These are phyloP conservation scores for Potorous gilbertii DNA, from an alignment of 2,797 vertebrate species.

Conservation along the genomic window DNA sequence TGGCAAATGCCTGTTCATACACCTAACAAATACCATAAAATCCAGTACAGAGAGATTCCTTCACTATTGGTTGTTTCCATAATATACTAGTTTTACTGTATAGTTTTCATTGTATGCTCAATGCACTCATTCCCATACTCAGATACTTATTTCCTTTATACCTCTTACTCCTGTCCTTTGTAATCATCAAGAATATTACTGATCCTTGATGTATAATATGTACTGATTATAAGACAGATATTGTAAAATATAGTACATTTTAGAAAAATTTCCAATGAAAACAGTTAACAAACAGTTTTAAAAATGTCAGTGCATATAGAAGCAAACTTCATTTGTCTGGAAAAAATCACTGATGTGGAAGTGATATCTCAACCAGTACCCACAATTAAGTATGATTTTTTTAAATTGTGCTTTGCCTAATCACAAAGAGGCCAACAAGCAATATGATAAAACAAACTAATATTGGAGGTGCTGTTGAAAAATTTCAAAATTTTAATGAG, in stretches of 20 bases:
- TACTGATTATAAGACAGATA: background rate
- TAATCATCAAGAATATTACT: background rate
- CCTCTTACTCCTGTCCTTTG: background rate
- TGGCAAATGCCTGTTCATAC: background rate
- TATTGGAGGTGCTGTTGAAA: background rate
- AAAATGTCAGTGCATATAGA: background rate
- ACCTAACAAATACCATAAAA: background rate
- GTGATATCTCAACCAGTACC: too few relatives aligned
- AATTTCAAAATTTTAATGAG: background rate
- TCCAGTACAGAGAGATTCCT: background rate
- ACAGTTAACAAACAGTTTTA: background rate
- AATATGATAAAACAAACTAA: background rate
- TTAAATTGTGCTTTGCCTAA: background rate
- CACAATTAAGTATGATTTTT: background rate
- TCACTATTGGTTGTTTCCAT: background rate
- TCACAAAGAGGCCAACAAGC: background rate
- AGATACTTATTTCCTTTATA: background rate
- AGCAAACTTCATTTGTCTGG: background rate
- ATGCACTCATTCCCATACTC: background rate
- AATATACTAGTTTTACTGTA: background rate
- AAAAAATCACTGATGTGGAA: background rate
- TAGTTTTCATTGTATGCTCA: background rate
- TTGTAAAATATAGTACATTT: background rate
- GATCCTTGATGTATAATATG: background rate
- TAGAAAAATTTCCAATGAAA: background rate